phyloP scores from a whole-genome alignment of 2,797 vertebrate species.

The Diplodus sargus region DNA sequence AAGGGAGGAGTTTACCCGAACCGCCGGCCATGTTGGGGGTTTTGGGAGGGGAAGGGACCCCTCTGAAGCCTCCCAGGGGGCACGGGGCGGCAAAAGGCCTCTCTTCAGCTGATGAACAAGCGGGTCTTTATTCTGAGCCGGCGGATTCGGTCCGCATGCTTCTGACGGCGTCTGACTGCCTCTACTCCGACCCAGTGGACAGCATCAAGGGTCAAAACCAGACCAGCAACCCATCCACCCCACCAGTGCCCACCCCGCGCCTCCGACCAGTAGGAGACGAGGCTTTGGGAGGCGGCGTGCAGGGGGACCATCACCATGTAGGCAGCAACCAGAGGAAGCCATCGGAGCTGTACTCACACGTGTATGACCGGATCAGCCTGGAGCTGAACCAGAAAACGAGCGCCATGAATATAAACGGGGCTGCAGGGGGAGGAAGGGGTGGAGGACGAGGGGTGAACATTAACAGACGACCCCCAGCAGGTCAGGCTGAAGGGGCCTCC shows the following conservation, averaged over 20 bases:
- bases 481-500: slow-evolving; percentile 52
- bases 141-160: slow-evolving; percentile 89
- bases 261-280: slow-evolving; percentile 77
- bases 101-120: slow-evolving; percentile 64
- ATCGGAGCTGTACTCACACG: slow-evolving; percentile 77
- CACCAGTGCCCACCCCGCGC: slow-evolving; percentile 71
- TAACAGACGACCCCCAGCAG: slow-evolving; percentile 69
- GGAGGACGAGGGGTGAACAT: slow-evolving; percentile 34
- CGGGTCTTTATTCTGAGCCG: slow-evolving; percentile 92
- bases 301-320: slow-evolving; percentile 46
- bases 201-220: slow-evolving; percentile 80
- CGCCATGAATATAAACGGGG: slow-evolving; percentile 69
- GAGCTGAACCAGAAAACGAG: slow-evolving; percentile 72
- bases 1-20: slow-evolving; percentile 86
- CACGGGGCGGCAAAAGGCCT: slow-evolving; percentile 49
- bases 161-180: slow-evolving; percentile 75
- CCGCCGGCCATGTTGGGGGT: slow-evolving; percentile 68
- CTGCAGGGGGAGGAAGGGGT: slow-evolving; percentile 40
- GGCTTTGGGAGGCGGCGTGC: slow-evolving; percentile 17
- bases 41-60: slow-evolving; percentile 57
- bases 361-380: slow-evolving; percentile 84
- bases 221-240: slow-evolving; percentile 33
- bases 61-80: slow-evolving; percentile 71
- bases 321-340: slow-evolving; percentile 60
- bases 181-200: slow-evolving; percentile 95